phyloP scores from a whole-genome alignment of 2,113 vertebrate genomes.

The Xenopus borealis region DNA sequence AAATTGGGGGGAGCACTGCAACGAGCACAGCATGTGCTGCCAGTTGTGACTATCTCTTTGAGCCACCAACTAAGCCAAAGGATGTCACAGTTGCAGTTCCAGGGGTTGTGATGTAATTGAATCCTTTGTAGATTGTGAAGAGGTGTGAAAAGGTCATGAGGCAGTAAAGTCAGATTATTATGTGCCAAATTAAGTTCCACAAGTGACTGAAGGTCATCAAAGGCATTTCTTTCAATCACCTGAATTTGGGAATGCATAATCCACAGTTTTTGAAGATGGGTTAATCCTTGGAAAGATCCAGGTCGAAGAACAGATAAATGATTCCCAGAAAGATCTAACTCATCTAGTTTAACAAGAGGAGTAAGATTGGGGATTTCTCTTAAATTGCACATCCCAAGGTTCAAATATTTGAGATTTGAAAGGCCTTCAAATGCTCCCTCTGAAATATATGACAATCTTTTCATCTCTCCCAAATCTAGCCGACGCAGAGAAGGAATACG shows the following conservation, averaged over 20 bases:
- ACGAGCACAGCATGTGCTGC: conserved; percentile 96
- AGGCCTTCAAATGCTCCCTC: conserved; percentile 99
- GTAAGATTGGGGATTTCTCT: conserved; percentile 98
- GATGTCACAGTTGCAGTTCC: conserved; percentile 98
- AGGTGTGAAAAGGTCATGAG: conserved; percentile 98
- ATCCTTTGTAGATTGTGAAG: conserved; percentile 92
- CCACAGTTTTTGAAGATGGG: conserved; percentile 97
- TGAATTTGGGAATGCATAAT: conserved; percentile 99
- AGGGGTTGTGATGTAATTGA: conserved; percentile 96
- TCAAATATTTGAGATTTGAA: conserved; percentile 97
- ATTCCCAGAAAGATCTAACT: conserved; percentile 97
- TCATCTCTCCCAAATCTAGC: conserved; percentile 92
- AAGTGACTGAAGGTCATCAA: conserved; percentile 95
- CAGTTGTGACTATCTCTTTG: conserved; percentile 96
- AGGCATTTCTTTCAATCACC: conserved; percentile 95
- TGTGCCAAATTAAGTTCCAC: conserved; percentile 97
- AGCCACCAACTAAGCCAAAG: conserved; percentile 99
- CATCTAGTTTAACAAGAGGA: conserved; percentile 90
- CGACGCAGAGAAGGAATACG: conserved; percentile 92
- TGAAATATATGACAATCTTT: conserved; percentile 96
- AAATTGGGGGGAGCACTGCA: conserved; percentile 86
- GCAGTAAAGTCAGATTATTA: conserved; percentile 95
- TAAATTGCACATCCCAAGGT: conserved; percentile 98
- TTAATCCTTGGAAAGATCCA: conserved; percentile 96
- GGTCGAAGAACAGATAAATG: conserved; percentile 88